These are phyloP conservation scores for Pangasianodon gigas DNA, from an alignment of 2,113 vertebrate species.

Conservation along the genomic window DNA sequence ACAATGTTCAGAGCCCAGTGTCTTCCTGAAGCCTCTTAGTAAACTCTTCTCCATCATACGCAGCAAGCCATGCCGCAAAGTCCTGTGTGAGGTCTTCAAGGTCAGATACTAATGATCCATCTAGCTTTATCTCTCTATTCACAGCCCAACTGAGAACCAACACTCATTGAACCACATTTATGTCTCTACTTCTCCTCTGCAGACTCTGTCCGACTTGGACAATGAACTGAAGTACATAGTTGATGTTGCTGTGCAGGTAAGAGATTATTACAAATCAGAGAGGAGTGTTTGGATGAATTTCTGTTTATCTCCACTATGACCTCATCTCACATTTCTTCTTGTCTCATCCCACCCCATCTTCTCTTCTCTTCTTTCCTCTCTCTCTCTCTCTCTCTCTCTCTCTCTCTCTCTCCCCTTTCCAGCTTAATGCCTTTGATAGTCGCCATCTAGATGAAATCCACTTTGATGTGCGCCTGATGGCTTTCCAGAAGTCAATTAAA, in stretches of 20 bases:
- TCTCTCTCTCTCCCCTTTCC: not conserved
- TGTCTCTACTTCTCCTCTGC: slow-evolving; percentile 9
- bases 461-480: slow-evolving; percentile 86
- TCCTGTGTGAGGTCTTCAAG: slow-evolving; percentile 86
- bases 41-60: slow-evolving; percentile 88
- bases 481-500: slow-evolving; percentile 82
- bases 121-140: not conserved
- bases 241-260: slow-evolving; percentile 83
- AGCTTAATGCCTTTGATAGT: slow-evolving; percentile 92
- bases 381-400: not conserved
- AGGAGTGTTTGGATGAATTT: not conserved
- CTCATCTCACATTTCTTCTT: not conserved
- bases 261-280: not conserved
- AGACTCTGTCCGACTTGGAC: slow-evolving; percentile 89
- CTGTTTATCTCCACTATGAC: not conserved
- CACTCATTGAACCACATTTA: not conserved
- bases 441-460: slow-evolving; percentile 91
- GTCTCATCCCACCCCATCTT: not conserved
- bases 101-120: slow-evolving; percentile 63
- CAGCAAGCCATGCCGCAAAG: slow-evolving; percentile 84
- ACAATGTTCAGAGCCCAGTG: slow-evolving; percentile 76
- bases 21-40: slow-evolving; percentile 86
- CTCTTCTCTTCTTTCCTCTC: not conserved
- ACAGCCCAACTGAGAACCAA: not conserved
- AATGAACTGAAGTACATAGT: slow-evolving; percentile 81